phyloP scores from a whole-genome alignment of 2,888 invertebrate species.

The Synanthedon tipuliformis region DNA sequence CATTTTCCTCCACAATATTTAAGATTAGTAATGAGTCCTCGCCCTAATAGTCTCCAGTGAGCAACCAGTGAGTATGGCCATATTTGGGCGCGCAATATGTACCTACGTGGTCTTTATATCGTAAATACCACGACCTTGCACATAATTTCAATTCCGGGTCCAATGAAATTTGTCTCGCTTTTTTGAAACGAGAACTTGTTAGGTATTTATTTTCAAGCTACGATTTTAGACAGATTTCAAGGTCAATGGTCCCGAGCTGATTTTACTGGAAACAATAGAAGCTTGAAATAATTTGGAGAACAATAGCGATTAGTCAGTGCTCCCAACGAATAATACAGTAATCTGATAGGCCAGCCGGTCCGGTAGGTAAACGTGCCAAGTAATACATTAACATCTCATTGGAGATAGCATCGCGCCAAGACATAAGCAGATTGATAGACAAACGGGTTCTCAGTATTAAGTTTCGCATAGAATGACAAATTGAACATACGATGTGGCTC shows the following conservation, averaged over 20 bases:
- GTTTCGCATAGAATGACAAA: constrained; percentile 26
- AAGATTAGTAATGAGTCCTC: constrained; percentile 22
- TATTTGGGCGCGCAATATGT: constrained; percentile 26
- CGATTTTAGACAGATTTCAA: constrained; percentile 12
- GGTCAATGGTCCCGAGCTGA: constrained; percentile 18
- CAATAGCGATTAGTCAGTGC: constrained; percentile 22
- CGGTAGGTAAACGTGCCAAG: constrained; percentile 48
- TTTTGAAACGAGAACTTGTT: neutral
- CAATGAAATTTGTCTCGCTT: constrained; percentile 10
- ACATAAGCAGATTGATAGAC: constrained; percentile 27
- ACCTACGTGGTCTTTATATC: constrained; percentile 12
- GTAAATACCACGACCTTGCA: constrained; percentile 14
- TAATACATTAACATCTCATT: constrained; percentile 63
- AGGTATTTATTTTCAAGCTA: neutral
- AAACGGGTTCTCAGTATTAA: constrained; percentile 18
- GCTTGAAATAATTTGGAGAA: constrained; percentile 23
- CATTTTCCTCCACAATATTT: constrained; percentile 38
- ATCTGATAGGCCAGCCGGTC: constrained; percentile 39
- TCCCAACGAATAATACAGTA: constrained; percentile 40
- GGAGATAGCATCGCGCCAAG: constrained; percentile 44
- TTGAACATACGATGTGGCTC: constrained; percentile 17
- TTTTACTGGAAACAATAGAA: constrained; percentile 17
- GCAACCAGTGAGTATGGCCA: constrained; percentile 16
- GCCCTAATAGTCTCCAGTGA: constrained; percentile 20
- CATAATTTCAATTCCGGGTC: constrained; percentile 17